Conservation (phyloP, 2,888 invertebrate genomes). For the Nomada lathburiana region DNA sequence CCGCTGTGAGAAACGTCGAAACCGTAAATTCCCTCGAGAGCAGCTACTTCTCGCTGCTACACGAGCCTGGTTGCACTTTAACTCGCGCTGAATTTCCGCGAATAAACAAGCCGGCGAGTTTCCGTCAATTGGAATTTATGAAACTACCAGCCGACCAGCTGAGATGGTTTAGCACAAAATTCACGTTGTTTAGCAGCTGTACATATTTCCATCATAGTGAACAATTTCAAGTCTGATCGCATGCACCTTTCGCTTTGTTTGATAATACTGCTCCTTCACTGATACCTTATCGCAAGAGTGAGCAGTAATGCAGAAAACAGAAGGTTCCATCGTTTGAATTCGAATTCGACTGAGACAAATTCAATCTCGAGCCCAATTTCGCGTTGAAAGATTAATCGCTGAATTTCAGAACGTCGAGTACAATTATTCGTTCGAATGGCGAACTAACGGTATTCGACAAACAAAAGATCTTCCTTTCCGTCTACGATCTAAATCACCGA, state of each 20-base stretch:
- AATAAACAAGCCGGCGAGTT: slow-evolving; percentile 17
- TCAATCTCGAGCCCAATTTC: too few relatives aligned
- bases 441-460: background rate
- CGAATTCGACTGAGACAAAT: background rate
- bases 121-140: slow-evolving; percentile 40
- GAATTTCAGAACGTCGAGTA: too few relatives aligned
- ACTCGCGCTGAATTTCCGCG: slow-evolving; percentile 41
- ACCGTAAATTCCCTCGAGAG: slow-evolving; percentile 66
- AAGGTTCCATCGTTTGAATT: background rate
- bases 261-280: too few relatives aligned
- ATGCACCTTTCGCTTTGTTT: too few relatives aligned
- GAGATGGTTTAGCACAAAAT: background rate
- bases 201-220: background rate
- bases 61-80: slow-evolving; percentile 44
- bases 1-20: slow-evolving; percentile 68
- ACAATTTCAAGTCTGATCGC: too few relatives aligned
- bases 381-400: too few relatives aligned
- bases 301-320: too few relatives aligned
- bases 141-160: slow-evolving; percentile 19
- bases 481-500: background rate
- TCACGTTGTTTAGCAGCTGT: background rate
- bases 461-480: background rate
- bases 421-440: too few relatives aligned
- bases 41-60: slow-evolving; percentile 48
- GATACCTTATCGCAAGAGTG: too few relatives aligned